Base-by-base conservation (phyloP, 64 coral and sea anemone species). In the Astreopora myriophthalma region DNA sequence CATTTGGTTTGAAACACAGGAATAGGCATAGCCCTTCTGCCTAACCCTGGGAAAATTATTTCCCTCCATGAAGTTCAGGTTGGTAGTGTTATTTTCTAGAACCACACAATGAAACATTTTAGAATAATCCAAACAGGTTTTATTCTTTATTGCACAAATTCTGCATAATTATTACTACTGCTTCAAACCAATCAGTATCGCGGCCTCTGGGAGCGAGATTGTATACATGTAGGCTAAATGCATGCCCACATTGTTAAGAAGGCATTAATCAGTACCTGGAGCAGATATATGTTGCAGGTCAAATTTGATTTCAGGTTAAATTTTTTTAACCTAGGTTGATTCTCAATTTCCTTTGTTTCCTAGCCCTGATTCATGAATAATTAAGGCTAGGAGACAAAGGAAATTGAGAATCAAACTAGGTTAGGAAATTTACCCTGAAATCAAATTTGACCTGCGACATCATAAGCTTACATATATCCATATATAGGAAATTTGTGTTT, bases 61-160 rank as follows among this genome's bases (percentile, higher is more conserved):
- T 67, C 64, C n/a, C 64, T 67, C 64, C 64, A 67, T 67, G 0
- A 28, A 13, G 24, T 67, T 67, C 64, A 67, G 64, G 27, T 67
- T 67, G 64, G 64, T 67, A 30, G 64, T 28, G 64, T 67, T 67
- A 67, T 67, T 67, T 67, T 30, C 64, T 67, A 67, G 64, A 67
- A 67, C 64, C 64, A 67, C 64, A 67, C 64, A 67, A 25, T 67
- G 64, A 30, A 67, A 67, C 64, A 67, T 67, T 67, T 67, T 67
- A 67, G n/a, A 67, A 67, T 67, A 67, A 67, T 67, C 64, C 64
- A 67, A 67, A 67, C 64, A 67, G 64, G 64, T 67, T 67, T 67
- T 67, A 27, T 67, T 67, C 64, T 28, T 67, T 27, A 67, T 67
- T 30, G 64, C 24, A 67, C 0, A 67, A 67, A 67, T 67, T 67